Base-by-base conservation (phyloP, 2,797 vertebrate species). In the Sparidentex hasta region DNA sequence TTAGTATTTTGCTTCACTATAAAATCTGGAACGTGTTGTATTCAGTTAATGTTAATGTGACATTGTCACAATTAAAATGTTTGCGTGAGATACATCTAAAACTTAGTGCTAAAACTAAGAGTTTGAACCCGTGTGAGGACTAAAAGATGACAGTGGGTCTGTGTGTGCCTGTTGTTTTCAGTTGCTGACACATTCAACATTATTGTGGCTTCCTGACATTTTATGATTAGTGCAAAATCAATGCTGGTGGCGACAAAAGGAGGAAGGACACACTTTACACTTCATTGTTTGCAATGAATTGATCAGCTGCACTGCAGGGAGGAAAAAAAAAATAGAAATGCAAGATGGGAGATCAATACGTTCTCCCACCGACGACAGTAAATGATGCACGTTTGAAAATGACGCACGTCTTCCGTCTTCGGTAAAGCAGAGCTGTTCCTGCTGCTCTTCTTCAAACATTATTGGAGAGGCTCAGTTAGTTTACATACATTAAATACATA, bases 271-370 rank as follows among this genome's bases (percentile, higher is more conserved):
- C 9, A 64, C 4, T 2, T 7, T 56, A n/a, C 11, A 1, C 27
- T 59, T 57, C 29, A 46, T 64, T 82, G 29, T 67, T 74, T 51
- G 5, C 27, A 55, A 23, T 43, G n/a, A 27, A 80, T 55, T 58
- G 69, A 68, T 56, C 7, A 23, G 13, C 25, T 66, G 51, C 62
- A 29, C 7, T 46, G 14, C 29, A 25, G 8, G 55, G 23, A 11
- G 7, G 5, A 14, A 48, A 47, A 38, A 38, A 27, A 25, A 50
- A 33, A 48, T 6, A n/a, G 41, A 18, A 38, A 29, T 13, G 41
- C 11, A 12, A 20, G 20, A 63, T 11, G 71, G 48, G 29, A 81
- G 76, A 80, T 88, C 85, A 79, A 87, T 88, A 56, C 25, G n/a
- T 74, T 75, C 43, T 50, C 71, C 29, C 21, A 50, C 57, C 54